Base-by-base conservation (phyloP, 2,113 vertebrate species). In the Labeo catla region DNA sequence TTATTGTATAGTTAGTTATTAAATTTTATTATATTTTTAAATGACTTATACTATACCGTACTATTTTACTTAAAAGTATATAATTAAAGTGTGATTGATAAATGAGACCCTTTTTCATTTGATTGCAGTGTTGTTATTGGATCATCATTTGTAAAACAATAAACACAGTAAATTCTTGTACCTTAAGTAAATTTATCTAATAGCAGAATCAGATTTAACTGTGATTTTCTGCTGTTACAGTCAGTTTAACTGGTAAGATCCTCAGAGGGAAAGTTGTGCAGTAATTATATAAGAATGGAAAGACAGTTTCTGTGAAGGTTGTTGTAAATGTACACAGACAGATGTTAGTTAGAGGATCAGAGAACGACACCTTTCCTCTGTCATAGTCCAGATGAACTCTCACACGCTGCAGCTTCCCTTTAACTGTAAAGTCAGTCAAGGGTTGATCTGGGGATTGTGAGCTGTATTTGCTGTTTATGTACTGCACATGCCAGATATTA, bases 341-440 rank as follows among this genome's bases (percentile, higher is more conserved):
- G 10, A 21, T 57, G 15, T 70, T 70, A 9, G 34, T 43, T 21
- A 19, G 8, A 70, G 66, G 66, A 70, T 70, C 36, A 43, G 66
- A 70, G 66, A 43, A 70, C 16, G 66, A 70, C 36, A 70, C 66
- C 3, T 0, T 70, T 70, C 36, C 66, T 70, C 66, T 2, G 8
- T 19, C 66, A 70, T 36, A 70, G 36, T 70, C 36, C 66, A 70
- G 36, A 15, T 43, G 3, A 70, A 43, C 28, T 28, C 28, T 28
- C 28, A 28, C 28, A 28, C 28, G 28, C 28, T 28, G 28, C 28
- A 28, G 28, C 36, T 70, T 19, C 66, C 9, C 15, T 43, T 21
- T 43, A 70, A 43, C 66, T 0, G 66, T 19, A 0, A 43, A 19
- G 36, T 0, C 0, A 70, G 36, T 19, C 3, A 0, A 0, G 15